phyloP scores from a whole-genome alignment of 2,113 vertebrate genomes.

The Pheucticus melanocephalus region DNA sequence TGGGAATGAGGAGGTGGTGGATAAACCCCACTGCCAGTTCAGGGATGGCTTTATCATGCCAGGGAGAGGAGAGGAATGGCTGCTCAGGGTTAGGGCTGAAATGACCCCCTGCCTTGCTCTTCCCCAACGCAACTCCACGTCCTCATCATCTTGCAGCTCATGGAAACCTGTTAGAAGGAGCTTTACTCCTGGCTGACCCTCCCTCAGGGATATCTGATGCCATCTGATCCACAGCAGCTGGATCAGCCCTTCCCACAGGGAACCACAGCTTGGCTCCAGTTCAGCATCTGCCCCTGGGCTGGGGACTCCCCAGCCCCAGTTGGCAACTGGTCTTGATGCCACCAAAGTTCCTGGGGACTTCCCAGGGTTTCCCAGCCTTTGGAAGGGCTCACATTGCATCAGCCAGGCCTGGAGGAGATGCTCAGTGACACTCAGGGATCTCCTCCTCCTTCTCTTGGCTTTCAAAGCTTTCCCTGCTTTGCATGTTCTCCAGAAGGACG shows the following conservation, averaged over 20 bases:
- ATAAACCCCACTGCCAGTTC: background rate
- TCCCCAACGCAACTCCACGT: rapidly evolving
- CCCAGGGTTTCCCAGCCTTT: background rate
- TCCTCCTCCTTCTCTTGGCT: background rate
- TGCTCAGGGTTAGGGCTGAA: background rate
- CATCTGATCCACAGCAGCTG: background rate
- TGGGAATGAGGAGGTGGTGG: background rate
- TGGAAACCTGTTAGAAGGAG: background rate
- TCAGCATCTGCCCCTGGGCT: background rate
- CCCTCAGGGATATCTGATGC: background rate
- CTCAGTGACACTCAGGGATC: background rate
- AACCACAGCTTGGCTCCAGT: background rate
- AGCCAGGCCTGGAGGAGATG: background rate
- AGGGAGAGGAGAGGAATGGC: background rate
- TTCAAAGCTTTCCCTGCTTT: background rate
- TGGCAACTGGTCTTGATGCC: rapidly evolving
- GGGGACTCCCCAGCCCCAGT: background rate
- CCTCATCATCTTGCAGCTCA: background rate
- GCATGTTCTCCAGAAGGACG: background rate
- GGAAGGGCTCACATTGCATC: background rate
- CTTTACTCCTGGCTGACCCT: background rate
- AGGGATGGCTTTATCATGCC: background rate
- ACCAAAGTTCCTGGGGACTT: background rate
- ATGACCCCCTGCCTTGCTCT: background rate
- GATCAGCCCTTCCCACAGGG: background rate